A percentile compares a stretch with the other conserved stretches of the same genome.
These are phyloP conservation scores for Andinoacara biseriatus DNA, from an alignment of 2,113 vertebrate genomes.

Conservation along the genomic window DNA sequence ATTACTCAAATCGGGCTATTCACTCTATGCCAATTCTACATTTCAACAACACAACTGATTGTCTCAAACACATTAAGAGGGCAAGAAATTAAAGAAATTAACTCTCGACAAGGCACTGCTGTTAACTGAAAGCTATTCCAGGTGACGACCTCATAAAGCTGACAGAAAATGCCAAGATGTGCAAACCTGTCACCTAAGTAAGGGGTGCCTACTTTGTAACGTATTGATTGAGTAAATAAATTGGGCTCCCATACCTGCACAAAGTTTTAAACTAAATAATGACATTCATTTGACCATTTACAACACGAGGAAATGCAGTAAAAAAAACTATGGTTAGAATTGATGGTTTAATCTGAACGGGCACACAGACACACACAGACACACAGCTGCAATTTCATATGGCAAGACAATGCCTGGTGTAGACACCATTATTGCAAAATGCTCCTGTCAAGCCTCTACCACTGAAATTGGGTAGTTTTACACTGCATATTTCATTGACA, in stretches of 20 bases:
- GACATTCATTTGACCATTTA: not conserved
- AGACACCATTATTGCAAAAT: not conserved
- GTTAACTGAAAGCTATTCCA: no score
- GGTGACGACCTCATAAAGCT: no score
- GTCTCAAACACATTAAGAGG: no score
- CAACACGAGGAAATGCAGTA: not conserved
- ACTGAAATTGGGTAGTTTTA: not conserved
- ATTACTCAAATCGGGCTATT: no score
- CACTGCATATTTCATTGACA: not conserved
- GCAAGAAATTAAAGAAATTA: no score
- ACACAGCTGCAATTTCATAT: not conserved
- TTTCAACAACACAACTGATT: no score
- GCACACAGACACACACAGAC: not conserved
- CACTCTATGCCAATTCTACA: no score
- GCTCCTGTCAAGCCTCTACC: not conserved
- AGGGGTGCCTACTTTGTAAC: no score
- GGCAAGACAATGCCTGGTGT: not conserved
- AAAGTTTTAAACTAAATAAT: not conserved
- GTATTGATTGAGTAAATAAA: not conserved
- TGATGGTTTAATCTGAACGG: not conserved
- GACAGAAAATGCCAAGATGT: no score
- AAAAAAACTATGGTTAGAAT: not conserved
- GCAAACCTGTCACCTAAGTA: no score
- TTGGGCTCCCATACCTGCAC: not conserved
- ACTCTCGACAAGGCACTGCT: no score